Base-by-base conservation (phyloP, 2,113 vertebrate species). In the Corythoichthys intestinalis region DNA sequence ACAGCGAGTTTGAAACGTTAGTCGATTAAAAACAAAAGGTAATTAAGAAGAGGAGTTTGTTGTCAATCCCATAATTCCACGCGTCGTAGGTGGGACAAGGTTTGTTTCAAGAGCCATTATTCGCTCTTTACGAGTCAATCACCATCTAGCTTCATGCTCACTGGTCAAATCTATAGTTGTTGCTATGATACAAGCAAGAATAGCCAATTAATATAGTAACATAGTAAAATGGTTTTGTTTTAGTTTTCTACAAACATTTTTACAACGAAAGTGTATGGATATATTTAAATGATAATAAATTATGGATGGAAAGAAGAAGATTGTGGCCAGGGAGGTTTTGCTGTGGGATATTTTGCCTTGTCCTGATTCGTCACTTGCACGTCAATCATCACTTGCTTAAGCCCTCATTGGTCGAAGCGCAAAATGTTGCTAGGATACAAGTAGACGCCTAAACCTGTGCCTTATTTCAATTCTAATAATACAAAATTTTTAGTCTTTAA, bases 101-200 rank as follows among this genome's bases (percentile, higher is more conserved):
- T 4, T 28, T 0, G 0, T 0, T 44, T n/a, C 1, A 3, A 0
- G 46, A 10, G 9, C 4, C 78, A 12, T 80, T 71, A 85, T 89
- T 89, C 83, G 87, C 34, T 15, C 28, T 0, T 12, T 0, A 3
- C 0, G 0, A 6, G 53, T 88, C 79, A 70, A 14, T 88, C 79
- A 63, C 34, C 0, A 0, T 1, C 0, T 4, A 13, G 1, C 13
- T 0, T 12, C 11, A 39, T 72, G 13, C 0, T 47, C 3, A 91
- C 85, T 89, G 88, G 88, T n/a, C 60, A 1, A 72, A 44, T 1
- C 4, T 0, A 14, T 4, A 20, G 14, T 5, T 0, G 89, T 91
- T 93, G 85, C 91, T 90, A 87, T 65, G 92, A 85, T 86, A 91
- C 89, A 44, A 2, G 11, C 1, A n/a, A 13, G 74, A 12, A 13